Evolutionary conservation across 2,888 invertebrate species (phyloP), one percentile per base, ranked within the genome.

Genomic region (Trisateles emortualis): DNA sequence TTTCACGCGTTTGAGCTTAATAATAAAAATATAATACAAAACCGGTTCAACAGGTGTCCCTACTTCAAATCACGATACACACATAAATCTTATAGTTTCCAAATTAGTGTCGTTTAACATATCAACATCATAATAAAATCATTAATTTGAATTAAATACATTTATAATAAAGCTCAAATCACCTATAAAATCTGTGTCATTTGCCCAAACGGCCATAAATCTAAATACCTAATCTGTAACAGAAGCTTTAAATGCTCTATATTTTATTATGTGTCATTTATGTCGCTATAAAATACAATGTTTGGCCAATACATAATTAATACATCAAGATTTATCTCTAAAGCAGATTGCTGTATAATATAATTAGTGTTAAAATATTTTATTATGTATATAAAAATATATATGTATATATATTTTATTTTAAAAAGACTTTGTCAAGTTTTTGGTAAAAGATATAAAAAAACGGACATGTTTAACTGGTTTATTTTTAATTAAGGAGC

Each of bases 1-100:
- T 59, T 68, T 64, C 62, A 55, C 46, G 51, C 52, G 50, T 8
- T 52, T 26, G 0, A 6, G 13, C 3, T 6, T 38, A 50, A 46
- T 35, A 52, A 43, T 49, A 16, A 43, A 29, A 43, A 11, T 26
- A 36, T 32, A 30, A 35, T 9, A 35, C 3, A 8, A 33, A 64
- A 59, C 57, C 53, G 48, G 49, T 19, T 22, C 3, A 26, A 30
- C 62, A 62, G 59, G 61, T 69, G 59, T 54, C 44, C 17, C 24
- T n/a, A 8, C 35, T 30, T n/a, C 22, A n/a, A 40, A 14, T n/a
- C 35, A 44, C 42, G 6, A 32, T 33, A 46, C 56, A 59, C 32
- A 61, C 64, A 64, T 72, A 66, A 72, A 68, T 70, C 59, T 64
- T 47, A 30, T n/a, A 10, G 38, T 52, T 53, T 53, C 46, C 29